A percentile compares a stretch with the other conserved stretches of the same genome.
These are phyloP conservation scores for Rhipidura dahli DNA, from an alignment of 2,113 vertebrate species.

Conservation along the genomic window DNA sequence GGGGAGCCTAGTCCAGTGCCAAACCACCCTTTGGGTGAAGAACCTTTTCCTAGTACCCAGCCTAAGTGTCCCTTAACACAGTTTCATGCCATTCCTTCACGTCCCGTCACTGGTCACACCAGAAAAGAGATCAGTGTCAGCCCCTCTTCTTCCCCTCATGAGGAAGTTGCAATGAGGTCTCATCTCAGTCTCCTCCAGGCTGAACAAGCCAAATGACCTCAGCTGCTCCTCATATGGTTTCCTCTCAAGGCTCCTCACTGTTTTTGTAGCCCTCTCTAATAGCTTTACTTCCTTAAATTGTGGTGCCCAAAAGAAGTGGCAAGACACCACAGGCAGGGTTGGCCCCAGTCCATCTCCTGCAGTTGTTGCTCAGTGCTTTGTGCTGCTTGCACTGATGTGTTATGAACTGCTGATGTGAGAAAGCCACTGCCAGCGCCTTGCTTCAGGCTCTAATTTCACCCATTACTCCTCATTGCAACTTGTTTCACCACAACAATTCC, in stretches of 20 bases:
- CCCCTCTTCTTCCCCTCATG: not conserved
- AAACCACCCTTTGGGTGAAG: not conserved
- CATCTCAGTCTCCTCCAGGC: not conserved
- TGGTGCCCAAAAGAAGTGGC: not conserved
- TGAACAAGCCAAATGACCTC: not conserved
- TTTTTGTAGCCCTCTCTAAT: not conserved
- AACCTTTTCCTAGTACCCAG: not conserved
- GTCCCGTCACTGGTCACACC: not conserved
- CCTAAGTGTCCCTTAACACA: not conserved
- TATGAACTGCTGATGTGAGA: not conserved
- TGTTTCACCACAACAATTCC: not conserved
- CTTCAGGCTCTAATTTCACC: not conserved
- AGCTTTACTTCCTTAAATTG: not conserved
- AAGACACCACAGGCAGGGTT: not conserved
- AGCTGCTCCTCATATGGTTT: not conserved
- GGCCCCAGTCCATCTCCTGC: not conserved
- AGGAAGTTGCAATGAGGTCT: not conserved
- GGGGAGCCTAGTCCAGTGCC: not conserved
- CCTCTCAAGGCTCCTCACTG: not conserved
- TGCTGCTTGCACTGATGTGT: not conserved
- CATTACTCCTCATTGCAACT: not conserved
- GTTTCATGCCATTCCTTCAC: not conserved
- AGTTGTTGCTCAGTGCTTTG: not conserved
- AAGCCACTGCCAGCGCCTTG: not conserved
- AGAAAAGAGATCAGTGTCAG: not conserved